Base-by-base conservation (phyloP, 2,797 vertebrate genomes). In the Echiichthys vipera region DNA sequence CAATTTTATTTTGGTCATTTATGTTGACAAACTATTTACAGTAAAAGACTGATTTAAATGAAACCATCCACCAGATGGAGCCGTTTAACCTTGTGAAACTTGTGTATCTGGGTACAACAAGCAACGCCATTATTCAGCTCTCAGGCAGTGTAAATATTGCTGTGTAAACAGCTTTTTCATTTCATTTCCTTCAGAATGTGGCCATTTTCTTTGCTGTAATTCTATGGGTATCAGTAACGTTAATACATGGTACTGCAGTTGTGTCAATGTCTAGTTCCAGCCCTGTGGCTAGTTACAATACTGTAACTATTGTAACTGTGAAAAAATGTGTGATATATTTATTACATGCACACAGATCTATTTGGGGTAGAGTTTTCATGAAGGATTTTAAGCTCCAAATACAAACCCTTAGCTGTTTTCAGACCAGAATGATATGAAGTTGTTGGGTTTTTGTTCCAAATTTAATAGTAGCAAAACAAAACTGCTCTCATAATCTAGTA, bases 51-150 rank as follows among this genome's bases (percentile, higher is more conserved):
- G 1, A 22, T 43, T 37, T 27, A 42, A 45, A 72, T 2, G 5
- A 50, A 18, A 71, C 12, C 11, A 30, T 62, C 80, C 88, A 87
- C 71, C 51, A 88, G 87, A 61, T 74, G 83, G 81, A 15, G 83
- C 65, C 24, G 15, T 65, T 71, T 14, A 49, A 61, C 17, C 25
- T 47, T 5, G 13, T 69, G 29, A 71, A 42, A 46, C 17, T 5
- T 15, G 5, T 3, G 4, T 4, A 30, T 54, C 0, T 12, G 13
- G 5, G 29, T 27, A 32, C 2, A 55, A 46, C 6, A 51, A 34
- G 24, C 5, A 17, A 54, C 2, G 10, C 37, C 24, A 65, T 77
- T 70, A 73, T 43, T 74, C 39, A 58, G 15, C 40, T 71, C 17
- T 53, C 5, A 50, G 14, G 9, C 40, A 29, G 37, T 24, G 30